phyloP scores from a whole-genome alignment of 2,797 vertebrate genomes.

The Arvicola amphibius region DNA sequence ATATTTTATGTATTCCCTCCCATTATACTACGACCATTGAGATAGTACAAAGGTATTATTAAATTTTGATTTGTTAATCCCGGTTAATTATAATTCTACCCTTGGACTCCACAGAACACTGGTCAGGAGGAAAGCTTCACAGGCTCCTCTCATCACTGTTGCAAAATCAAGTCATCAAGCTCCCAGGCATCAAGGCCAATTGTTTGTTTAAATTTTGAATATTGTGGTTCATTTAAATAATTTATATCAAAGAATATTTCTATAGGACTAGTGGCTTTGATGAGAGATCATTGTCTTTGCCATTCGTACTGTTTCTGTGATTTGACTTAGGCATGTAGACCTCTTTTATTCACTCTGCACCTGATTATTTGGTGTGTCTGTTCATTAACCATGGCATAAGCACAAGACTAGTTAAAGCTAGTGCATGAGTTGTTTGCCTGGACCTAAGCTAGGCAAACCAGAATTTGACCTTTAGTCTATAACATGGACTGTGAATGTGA shows the following conservation, averaged over 20 bases:
- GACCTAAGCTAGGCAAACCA: background rate
- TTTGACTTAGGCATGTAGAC: background rate
- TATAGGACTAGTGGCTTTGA: background rate
- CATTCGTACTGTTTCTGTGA: background rate
- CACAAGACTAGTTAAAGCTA: background rate
- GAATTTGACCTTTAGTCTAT: background rate
- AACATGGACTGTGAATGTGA: background rate
- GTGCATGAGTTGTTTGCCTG: background rate
- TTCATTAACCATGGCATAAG: background rate
- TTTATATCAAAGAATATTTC: background rate
- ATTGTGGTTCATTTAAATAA: background rate
- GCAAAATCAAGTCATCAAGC: background rate
- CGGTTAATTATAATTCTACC: background rate
- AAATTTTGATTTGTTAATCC: background rate
- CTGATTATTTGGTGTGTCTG: background rate
- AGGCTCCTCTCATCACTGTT: background rate
- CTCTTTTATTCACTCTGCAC: no score
- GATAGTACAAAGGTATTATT: background rate
- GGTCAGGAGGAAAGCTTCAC: background rate
- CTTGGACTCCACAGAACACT: background rate
- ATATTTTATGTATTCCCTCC: background rate
- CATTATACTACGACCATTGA: background rate
- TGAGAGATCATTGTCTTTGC: background rate
- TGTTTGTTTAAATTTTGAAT: background rate
- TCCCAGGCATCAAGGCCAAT: background rate